Base-by-base conservation (phyloP, 35 echinoderm and acorn worm species). In the Anneissia japonica region DNA sequence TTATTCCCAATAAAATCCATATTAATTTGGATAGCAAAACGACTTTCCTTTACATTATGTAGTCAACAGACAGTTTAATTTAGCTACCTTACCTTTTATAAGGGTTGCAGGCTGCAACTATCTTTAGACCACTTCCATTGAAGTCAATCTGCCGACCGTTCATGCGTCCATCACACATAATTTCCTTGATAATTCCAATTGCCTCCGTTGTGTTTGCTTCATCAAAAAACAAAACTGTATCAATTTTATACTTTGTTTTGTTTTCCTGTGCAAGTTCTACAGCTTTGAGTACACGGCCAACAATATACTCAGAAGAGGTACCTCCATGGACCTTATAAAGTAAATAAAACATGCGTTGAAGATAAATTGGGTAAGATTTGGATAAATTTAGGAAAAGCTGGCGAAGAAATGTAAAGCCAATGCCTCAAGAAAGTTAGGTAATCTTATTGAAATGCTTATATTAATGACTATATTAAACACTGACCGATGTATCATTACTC, bases 191-290 rank as follows among this genome's bases (percentile, higher is more conserved):
- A 6, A 84, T 43, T 5, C 84, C 84, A 38, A 85, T 85, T 14
- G 72, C 84, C 30, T 85, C 64, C 1, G 84, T 85, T 13, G 84
- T 84, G 35, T 84, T 84, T 29, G 82, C 82, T 72, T 84, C 82
- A 40, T 84, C 82, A 72, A 84, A 84, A 32, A 84, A 84, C 23
- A 84, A 32, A 7, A 84, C 31, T 13, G 82, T 84, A 28, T 84
- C 45, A 3, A 85, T 34, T 19, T 85, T 74, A 39, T 85, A 26
- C 14, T 19, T 75, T 35, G 72, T 16, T 26, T 40, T 74, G 73
- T 85, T 85, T 31, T 74, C 16, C 37, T 26, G 35, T 29, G 33
- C 34, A 13, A 55, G 30, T 10, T n/a, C 16, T 76, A 75, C 33
- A 75, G 56, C 84, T 85, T 31, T 34, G 17, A 33, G 38, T 5